phyloP scores from a whole-genome alignment of 2,113 vertebrate species.

The Thinocorus orbignyianus region DNA sequence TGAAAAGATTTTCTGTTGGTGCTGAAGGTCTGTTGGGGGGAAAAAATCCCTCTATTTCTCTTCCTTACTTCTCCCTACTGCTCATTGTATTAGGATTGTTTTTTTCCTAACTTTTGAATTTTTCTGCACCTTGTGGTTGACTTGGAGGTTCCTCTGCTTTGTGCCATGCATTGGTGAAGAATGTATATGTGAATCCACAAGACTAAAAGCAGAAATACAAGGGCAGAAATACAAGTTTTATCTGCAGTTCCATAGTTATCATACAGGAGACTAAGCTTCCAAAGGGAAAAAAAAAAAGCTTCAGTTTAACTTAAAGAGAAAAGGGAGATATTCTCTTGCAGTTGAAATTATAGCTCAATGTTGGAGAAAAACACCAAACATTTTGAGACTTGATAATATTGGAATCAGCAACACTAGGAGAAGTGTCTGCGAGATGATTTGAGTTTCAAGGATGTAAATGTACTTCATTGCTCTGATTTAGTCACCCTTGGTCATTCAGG shows the following conservation, averaged over 20 bases:
- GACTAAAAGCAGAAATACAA: background rate
- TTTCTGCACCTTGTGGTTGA: background rate
- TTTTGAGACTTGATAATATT: background rate
- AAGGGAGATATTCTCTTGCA: background rate
- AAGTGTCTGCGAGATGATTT: constrained; percentile 37
- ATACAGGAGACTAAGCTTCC: background rate
- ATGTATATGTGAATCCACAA: background rate
- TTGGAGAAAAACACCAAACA: background rate
- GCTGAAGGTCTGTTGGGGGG: background rate
- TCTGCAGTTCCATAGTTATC: background rate
- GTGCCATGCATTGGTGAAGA: background rate
- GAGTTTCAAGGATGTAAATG: constrained; percentile 49
- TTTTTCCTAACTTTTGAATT: background rate
- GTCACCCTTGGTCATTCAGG: constrained; percentile 59
- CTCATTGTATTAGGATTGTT: background rate
- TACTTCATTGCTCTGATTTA: constrained; percentile 59
- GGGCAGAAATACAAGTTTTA: background rate
- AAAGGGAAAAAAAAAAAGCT: background rate
- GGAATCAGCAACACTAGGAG: background rate
- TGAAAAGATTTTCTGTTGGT: background rate
- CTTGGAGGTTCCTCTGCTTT: background rate
- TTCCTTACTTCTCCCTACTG: background rate
- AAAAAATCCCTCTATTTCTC: background rate
- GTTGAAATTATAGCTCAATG: background rate
- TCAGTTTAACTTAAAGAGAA: background rate